These are phyloP conservation scores for Amiota communis DNA, from an alignment of 2,888 invertebrate genomes.

Conservation along the genomic window DNA sequence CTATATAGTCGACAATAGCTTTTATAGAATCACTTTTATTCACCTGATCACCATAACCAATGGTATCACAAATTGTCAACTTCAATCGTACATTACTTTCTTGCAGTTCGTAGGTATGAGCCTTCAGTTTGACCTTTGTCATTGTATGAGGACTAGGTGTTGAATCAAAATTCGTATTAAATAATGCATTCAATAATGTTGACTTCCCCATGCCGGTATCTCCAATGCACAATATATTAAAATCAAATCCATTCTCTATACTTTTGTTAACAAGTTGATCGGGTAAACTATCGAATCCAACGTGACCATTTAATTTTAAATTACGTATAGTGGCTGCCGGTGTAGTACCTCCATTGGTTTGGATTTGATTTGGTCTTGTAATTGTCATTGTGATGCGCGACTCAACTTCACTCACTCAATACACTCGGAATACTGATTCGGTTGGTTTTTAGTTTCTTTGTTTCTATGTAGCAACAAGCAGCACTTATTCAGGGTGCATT, in stretches of 20 bases:
- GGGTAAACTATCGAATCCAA: constrained; percentile 98
- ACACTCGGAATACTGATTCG: too few species aligned
- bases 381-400: too few species aligned
- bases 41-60: constrained; percentile 99
- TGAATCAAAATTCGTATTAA: constrained; percentile 98
- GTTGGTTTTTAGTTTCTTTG: too few species aligned
- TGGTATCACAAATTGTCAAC: constrained; percentile 97
- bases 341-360: too few species aligned
- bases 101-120: constrained; percentile 95
- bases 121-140: constrained; percentile 96
- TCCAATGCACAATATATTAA: constrained; percentile 84
- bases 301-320: constrained; percentile 92
- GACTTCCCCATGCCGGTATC: constrained; percentile 99
- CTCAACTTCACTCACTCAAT: too few species aligned
- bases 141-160: constrained; percentile 94
- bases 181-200: constrained; percentile 98
- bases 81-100: constrained; percentile 93
- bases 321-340: constrained; percentile 76
- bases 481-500: too few species aligned
- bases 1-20: constrained; percentile 98
- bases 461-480: too few species aligned
- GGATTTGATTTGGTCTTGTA: too few species aligned
- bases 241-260: constrained; percentile 97
- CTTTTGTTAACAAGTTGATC: constrained; percentile 99
- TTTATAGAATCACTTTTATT: constrained; percentile 99